A percentile compares a stretch with the other conserved stretches of the same genome.
Conservation (phyloP, 1,140 invertebrate genomes). For the Drosophila rhopaloa region DNA sequence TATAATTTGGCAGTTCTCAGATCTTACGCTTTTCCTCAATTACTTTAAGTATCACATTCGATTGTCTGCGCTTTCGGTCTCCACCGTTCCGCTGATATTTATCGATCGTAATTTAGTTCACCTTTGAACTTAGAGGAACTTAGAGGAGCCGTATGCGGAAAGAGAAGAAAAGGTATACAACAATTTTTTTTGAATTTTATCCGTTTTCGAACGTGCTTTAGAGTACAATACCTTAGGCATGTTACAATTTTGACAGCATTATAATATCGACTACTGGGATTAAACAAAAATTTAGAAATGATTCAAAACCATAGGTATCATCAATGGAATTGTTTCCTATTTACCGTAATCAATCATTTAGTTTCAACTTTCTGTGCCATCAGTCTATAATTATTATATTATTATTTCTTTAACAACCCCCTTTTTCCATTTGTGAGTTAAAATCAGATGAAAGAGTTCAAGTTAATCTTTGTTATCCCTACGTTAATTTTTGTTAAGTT, state of each 20-base stretch:
- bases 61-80: neutral
- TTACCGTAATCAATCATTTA: no score
- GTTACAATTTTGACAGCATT: neutral
- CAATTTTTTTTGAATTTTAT: neutral
- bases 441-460: neutral
- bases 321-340: no score
- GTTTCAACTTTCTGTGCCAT: neutral
- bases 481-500: neutral
- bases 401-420: no score
- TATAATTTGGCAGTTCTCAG: neutral
- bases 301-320: no score
- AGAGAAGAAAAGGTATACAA: neutral
- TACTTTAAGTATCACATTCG: neutral
- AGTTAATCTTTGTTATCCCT: neutral
- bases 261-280: neutral
- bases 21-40: neutral
- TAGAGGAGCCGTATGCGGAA: conserved; percentile 1
- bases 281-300: no score
- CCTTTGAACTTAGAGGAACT: neutral
- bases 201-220: neutral
- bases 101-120: neutral
- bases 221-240: conserved; percentile 1
- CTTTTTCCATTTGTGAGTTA: neutral
- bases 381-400: neutral
- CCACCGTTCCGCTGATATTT: neutral